Percentiles rank a stretch among this genome's conserved stretches.
Conservation (phyloP, 2,888 invertebrate genomes). For the Chaetogeoica ovagalla region DNA sequence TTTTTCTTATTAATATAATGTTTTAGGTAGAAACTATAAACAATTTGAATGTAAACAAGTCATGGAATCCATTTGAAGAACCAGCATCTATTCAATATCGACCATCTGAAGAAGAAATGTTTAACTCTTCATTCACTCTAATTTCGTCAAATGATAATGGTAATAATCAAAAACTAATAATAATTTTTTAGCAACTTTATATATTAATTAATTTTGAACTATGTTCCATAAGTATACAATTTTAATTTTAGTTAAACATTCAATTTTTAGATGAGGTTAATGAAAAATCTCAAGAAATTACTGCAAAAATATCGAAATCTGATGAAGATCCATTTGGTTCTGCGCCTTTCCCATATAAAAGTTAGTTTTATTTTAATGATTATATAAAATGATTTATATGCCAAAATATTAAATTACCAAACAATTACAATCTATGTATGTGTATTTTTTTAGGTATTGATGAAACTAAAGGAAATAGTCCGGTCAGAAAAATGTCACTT, state of each 20-base stretch:
- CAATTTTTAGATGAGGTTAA: slow-evolving; percentile 49
- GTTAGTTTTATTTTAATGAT: neutral
- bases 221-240: slow-evolving; percentile 21
- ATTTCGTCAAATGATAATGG: slow-evolving; percentile 24
- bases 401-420: neutral
- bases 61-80: slow-evolving; percentile 85
- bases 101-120: slow-evolving; percentile 11
- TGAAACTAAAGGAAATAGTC: slow-evolving; percentile 28
- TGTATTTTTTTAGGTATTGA: slow-evolving; percentile 25
- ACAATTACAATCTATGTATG: neutral
- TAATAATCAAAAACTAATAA: slow-evolving; percentile 1
- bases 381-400: neutral
- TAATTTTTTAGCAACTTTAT: too few relatives aligned
- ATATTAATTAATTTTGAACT: slow-evolving; percentile 22
- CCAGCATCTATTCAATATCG: slow-evolving; percentile 57
- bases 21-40: slow-evolving; percentile 55
- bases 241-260: slow-evolving; percentile 42
- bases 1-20: slow-evolving; percentile 55
- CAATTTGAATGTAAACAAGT: slow-evolving; percentile 66
- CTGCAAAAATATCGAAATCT: slow-evolving; percentile 59
- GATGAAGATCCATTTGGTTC: slow-evolving; percentile 77
- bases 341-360: slow-evolving; percentile 66
- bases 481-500: slow-evolving; percentile 31
- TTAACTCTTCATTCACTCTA: slow-evolving; percentile 25
- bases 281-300: slow-evolving; percentile 33